These are phyloP conservation scores for Napeogenes sylphis DNA, from an alignment of 2,888 invertebrate genomes.

Conservation along the genomic window DNA sequence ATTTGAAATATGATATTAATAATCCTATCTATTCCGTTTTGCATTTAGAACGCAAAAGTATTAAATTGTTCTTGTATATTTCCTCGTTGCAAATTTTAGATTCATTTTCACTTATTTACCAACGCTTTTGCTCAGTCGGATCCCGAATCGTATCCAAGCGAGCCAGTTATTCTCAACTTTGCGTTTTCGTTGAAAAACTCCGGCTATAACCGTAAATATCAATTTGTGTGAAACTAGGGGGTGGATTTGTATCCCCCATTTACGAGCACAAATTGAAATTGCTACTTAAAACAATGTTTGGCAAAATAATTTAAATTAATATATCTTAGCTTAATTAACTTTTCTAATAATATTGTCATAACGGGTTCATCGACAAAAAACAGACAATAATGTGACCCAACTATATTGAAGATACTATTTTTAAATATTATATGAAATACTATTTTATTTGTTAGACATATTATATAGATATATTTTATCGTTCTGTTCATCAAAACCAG, in stretches of 20 bases:
- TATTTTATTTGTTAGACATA: too few relatives aligned
- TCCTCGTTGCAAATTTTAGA: slow-evolving; percentile 55
- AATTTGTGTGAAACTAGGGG: slow-evolving; percentile 76
- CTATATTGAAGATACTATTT: too few relatives aligned
- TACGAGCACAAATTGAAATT: slow-evolving; percentile 63
- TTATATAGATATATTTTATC: too few relatives aligned
- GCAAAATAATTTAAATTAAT: background rate
- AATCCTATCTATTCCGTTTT: too few relatives aligned
- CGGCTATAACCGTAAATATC: slow-evolving; percentile 76
- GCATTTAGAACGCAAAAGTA: slow-evolving; percentile 44
- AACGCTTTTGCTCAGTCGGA: slow-evolving; percentile 67
- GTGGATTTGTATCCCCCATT: slow-evolving; percentile 53
- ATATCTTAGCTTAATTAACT: too few relatives aligned
- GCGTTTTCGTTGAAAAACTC: slow-evolving; percentile 71
- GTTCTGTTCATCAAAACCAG: too few relatives aligned
- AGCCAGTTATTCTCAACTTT: slow-evolving; percentile 71
- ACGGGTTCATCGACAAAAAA: too few relatives aligned
- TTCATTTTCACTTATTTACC: slow-evolving; percentile 64
- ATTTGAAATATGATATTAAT: too few relatives aligned
- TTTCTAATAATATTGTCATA: too few relatives aligned
- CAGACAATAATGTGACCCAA: too few relatives aligned
- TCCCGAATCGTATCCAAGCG: slow-evolving; percentile 63
- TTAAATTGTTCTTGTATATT: slow-evolving; percentile 64
- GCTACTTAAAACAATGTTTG: slow-evolving; percentile 50
- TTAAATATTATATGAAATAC: too few relatives aligned